Conservation (phyloP, 2,888 invertebrate species). For the Pyrgus malvae region DNA sequence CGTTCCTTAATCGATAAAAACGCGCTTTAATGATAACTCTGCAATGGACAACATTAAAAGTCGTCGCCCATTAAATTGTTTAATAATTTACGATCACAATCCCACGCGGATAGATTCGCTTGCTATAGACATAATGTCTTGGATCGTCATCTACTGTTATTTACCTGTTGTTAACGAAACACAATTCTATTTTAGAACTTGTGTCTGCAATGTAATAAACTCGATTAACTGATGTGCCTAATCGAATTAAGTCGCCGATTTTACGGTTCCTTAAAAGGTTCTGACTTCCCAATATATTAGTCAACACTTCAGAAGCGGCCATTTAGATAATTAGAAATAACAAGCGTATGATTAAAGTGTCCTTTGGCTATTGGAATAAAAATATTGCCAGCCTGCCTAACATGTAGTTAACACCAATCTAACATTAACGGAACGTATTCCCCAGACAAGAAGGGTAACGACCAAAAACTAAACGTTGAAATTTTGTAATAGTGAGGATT, state of each 20-base stretch:
- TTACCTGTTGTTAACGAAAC: conserved; percentile 1
- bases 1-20: conserved; percentile 18
- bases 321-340: conserved; percentile 41
- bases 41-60: background rate
- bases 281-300: conserved; percentile 39
- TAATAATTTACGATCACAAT: conserved; percentile 36
- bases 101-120: conserved; percentile 33
- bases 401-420: too few relatives aligned
- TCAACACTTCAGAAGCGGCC: conserved; percentile 37
- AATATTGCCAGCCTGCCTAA: too few relatives aligned
- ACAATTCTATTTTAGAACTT: conserved; percentile 20
- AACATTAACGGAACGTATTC: too few relatives aligned
- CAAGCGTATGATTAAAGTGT: conserved; percentile 36
- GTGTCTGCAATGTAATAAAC: conserved; percentile 40
- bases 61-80: conserved; percentile 29
- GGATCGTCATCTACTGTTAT: background rate
- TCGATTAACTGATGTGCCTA: conserved; percentile 45
- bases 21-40: background rate
- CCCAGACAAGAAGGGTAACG: too few relatives aligned
- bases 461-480: too few relatives aligned
- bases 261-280: conserved; percentile 45
- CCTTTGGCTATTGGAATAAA: too few relatives aligned
- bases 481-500: too few relatives aligned
- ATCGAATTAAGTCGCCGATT: conserved; percentile 47
- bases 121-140: background rate